Conservation (phyloP, 30 jellyfish, hydroid and myxozoan species). For the Aurelia coerulea region DNA sequence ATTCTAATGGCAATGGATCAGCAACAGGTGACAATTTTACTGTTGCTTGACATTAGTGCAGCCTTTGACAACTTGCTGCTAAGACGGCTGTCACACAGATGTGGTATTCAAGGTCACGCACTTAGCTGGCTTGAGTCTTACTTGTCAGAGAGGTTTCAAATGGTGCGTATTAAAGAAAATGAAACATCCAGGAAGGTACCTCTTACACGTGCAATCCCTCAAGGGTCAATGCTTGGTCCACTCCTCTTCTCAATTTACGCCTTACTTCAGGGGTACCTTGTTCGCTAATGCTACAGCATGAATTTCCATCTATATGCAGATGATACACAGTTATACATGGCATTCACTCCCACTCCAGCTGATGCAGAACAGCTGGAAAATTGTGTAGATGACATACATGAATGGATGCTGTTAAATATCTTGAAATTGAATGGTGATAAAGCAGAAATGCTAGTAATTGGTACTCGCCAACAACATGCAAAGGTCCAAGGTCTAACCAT, state of each 20-base stretch:
- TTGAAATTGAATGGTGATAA: constrained; percentile 23
- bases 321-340: not conserved
- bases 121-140: constrained; percentile 24
- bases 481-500: constrained; percentile 51
- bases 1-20: too few species aligned
- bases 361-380: too few species aligned
- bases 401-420: too few species aligned
- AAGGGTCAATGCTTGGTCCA: constrained; percentile 61
- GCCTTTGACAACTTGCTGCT: too few species aligned
- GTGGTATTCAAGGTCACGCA: too few species aligned
- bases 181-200: constrained; percentile 53
- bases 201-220: constrained; percentile 59
- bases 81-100: too few species aligned
- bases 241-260: constrained; percentile 46
- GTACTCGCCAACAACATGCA: constrained; percentile 60
- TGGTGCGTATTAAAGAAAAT: not conserved
- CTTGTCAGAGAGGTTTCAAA: constrained; percentile 38
- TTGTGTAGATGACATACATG: too few species aligned
- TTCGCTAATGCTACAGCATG: constrained; percentile 64
- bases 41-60: too few species aligned
- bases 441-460: constrained; percentile 40
- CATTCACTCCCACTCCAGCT: too few species aligned
- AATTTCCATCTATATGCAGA: constrained; percentile 59
- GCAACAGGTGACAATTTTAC: too few species aligned
- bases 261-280: constrained; percentile 46